Evolutionary conservation across 1,140 invertebrate genomes (phyloP).

Genomic region (Hypothenemus hampei): DNA sequence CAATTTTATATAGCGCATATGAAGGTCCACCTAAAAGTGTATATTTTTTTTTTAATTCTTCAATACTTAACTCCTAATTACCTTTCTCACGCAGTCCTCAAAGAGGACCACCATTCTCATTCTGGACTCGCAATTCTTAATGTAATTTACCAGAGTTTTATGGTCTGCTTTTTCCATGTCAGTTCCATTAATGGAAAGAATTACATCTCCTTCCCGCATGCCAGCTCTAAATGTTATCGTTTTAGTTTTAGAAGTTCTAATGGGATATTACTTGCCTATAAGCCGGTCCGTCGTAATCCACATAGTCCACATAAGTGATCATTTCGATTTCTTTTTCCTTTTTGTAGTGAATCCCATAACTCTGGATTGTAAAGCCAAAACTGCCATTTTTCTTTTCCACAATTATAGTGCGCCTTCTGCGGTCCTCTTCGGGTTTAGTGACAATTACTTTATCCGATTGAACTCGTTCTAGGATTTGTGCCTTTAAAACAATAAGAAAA

Average conservation of each 20-base stretch:
- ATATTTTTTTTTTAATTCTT: neutral
- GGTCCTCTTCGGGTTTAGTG: conserved; percentile 76
- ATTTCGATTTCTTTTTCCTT: conserved; percentile 85
- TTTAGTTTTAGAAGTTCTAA: neutral
- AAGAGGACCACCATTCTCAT: conserved; percentile 94
- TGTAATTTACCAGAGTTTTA: conserved; percentile 83
- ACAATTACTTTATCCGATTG: conserved; percentile 72
- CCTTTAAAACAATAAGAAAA: no score
- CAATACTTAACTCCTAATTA: conserved; percentile 38
- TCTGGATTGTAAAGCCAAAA: conserved; percentile 91
- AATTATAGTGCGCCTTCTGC: conserved; percentile 80
- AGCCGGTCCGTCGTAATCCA: conserved; percentile 87
- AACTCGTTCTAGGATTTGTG: conserved; percentile 70
- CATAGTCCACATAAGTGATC: conserved; percentile 93
- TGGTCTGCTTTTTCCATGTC: conserved; percentile 91
- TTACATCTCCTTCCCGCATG: conserved; percentile 91
- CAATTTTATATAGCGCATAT: conserved; percentile 85
- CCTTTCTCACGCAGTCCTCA: conserved; percentile 91
- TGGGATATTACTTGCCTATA: conserved; percentile 47
- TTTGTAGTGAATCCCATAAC: conserved; percentile 93
- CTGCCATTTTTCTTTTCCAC: conserved; percentile 87
- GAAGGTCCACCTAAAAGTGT: conserved; percentile 65
- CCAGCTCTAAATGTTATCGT: conserved; percentile 56
- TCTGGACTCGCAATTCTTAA: conserved; percentile 81
- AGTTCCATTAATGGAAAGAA: conserved; percentile 88